Percentiles rank a stretch among this genome's conserved stretches.
phyloP scores from a whole-genome alignment of 2,113 vertebrate genomes.

The Empidonax traillii region DNA sequence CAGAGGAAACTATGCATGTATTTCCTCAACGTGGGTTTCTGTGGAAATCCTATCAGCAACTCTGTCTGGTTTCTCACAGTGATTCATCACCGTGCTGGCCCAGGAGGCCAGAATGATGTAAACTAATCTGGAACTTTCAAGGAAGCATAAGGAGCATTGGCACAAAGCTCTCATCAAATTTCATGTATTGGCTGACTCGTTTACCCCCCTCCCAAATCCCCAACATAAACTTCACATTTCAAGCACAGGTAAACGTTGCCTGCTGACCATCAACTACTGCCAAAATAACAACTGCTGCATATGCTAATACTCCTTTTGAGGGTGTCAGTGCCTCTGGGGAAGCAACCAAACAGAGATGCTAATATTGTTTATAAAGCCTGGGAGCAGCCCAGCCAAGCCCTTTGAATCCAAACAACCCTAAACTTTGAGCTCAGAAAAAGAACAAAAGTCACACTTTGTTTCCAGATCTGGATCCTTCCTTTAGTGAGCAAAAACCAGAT shows the following conservation, averaged over 20 bases:
- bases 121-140: slow-evolving; percentile 5
- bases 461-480: not conserved
- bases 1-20: not conserved
- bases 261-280: not conserved
- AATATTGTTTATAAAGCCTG: not conserved
- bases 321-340: not conserved
- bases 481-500: not conserved
- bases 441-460: not conserved
- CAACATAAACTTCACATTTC: not conserved
- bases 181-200: not conserved
- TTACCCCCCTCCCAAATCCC: not conserved
- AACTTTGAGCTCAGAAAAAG: not conserved
- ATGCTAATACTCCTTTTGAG: not conserved
- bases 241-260: not conserved
- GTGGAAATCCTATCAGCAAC: not conserved
- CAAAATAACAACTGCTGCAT: not conserved
- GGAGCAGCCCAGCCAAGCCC: not conserved
- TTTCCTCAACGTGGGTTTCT: not conserved
- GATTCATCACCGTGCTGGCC: not conserved
- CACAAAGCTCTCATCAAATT: not conserved
- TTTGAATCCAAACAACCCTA: not conserved
- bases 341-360: not conserved
- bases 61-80: not conserved
- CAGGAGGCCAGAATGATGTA: not conserved
- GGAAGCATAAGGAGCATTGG: not conserved